Evolutionary conservation across 2,888 invertebrate species (phyloP).

Genomic region (Phania funesta): DNA sequence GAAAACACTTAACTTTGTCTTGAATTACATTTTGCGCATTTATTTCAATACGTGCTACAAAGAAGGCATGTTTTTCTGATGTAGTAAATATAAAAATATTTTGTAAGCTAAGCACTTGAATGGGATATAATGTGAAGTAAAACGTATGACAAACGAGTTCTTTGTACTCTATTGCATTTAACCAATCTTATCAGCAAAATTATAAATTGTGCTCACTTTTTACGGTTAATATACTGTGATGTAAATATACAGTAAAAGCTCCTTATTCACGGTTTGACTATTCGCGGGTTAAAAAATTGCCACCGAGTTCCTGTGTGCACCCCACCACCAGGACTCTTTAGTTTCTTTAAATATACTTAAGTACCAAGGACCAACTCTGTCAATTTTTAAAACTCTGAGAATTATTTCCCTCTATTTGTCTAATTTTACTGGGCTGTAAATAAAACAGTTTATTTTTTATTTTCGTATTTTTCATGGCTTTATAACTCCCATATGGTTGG

Average conservation of each 20-base stretch:
- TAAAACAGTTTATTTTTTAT: too few species aligned
- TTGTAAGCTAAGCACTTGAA: conserved; percentile 30
- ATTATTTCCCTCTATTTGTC: too few species aligned
- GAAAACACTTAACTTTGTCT: neutral
- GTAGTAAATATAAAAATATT: neutral
- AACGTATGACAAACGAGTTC: conserved; percentile 28
- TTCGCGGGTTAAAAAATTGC: too few species aligned
- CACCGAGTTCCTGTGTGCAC: too few species aligned
- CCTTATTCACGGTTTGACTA: too few species aligned
- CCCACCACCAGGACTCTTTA: too few species aligned
- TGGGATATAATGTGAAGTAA: conserved; percentile 10
- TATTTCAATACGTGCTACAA: neutral
- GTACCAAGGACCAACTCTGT: too few species aligned
- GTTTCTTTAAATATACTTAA: too few species aligned
- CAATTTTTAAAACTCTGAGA: too few species aligned
- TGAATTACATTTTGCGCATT: conserved; percentile 21
- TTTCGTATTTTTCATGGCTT: too few species aligned
- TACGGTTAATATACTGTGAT: neutral
- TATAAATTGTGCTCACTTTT: neutral
- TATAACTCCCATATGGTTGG: too few species aligned
- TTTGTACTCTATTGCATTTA: conserved; percentile 34
- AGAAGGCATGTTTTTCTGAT: neutral
- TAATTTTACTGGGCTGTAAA: too few species aligned
- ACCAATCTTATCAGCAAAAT: conserved; percentile 27
- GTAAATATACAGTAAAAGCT: neutral